These are phyloP conservation scores for Heteromormyrus szaboi DNA, from an alignment of 2,797 vertebrate species.

Conservation along the genomic window DNA sequence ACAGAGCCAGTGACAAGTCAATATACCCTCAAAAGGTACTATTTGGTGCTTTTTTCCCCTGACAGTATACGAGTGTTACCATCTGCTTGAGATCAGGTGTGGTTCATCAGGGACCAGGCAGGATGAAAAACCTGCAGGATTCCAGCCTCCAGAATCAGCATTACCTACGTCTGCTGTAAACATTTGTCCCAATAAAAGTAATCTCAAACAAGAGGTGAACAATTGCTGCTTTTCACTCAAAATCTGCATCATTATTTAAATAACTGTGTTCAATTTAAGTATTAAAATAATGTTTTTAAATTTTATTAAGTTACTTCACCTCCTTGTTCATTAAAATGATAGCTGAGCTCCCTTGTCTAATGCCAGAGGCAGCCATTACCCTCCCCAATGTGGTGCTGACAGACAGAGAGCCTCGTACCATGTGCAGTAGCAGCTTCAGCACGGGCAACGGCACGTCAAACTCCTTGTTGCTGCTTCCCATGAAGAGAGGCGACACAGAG, in stretches of 20 bases:
- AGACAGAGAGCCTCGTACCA: slow-evolving; percentile 61
- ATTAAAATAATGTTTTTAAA: neutral
- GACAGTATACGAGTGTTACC: neutral
- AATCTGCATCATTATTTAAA: neutral
- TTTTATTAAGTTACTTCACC: neutral
- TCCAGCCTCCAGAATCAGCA: neutral
- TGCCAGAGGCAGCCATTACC: neutral
- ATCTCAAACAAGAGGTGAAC: neutral
- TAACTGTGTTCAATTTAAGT: neutral
- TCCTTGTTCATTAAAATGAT: neutral
- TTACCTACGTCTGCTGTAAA: neutral
- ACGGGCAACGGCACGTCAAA: slow-evolving; percentile 80
- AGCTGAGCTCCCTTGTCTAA: neutral
- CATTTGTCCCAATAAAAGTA: neutral
- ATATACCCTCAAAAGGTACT: neutral
- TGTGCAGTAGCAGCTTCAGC: slow-evolving; percentile 78
- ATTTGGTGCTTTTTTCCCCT: neutral
- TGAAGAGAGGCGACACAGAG: slow-evolving; percentile 89
- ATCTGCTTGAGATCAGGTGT: neutral
- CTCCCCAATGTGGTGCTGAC: neutral
- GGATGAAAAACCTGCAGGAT: neutral
- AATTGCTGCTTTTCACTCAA: neutral
- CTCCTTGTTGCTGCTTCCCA: slow-evolving; percentile 76
- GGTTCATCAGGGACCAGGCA: neutral
- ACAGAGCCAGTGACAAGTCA: neutral